Percentiles rank a stretch among this genome's conserved stretches.
Conservation (phyloP, 2,113 vertebrate genomes). For the Tautogolabrus adspersus region DNA sequence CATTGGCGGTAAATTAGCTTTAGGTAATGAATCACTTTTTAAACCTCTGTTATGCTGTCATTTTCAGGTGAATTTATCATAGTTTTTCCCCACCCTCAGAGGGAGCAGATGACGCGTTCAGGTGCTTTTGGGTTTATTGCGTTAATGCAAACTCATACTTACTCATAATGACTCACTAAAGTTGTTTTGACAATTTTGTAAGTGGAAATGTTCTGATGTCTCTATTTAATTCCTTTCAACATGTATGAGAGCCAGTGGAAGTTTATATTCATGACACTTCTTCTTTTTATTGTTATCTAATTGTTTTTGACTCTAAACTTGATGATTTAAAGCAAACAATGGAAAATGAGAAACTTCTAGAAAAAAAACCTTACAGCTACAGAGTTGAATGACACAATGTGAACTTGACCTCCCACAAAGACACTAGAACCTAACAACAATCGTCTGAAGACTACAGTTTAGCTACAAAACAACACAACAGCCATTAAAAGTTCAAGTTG, state of each 20-base stretch:
- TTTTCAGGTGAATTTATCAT: slow-evolving; percentile 26
- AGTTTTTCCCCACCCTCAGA: neutral
- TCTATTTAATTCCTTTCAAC: neutral
- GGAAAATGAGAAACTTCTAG: too few species aligned
- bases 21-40: neutral
- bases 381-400: too few species aligned
- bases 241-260: neutral
- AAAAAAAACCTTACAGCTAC: too few species aligned
- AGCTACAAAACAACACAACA: too few species aligned
- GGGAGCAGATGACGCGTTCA: neutral
- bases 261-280: neutral
- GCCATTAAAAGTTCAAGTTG: too few species aligned
- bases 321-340: too few species aligned
- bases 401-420: too few species aligned
- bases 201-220: slow-evolving; percentile 9
- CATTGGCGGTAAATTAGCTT: neutral
- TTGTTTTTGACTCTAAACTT: too few species aligned
- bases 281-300: too few species aligned
- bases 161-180: neutral
- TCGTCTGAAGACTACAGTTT: too few species aligned
- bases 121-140: neutral
- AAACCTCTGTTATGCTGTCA: slow-evolving; percentile 2
- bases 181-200: neutral
- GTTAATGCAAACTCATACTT: slow-evolving; percentile 1
- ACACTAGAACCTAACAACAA: too few species aligned